A percentile compares a stretch with the other conserved stretches of the same genome.
Evolutionary conservation across 2,888 invertebrate species (phyloP).

Genomic region (Scaptomyza reducta): DNA sequence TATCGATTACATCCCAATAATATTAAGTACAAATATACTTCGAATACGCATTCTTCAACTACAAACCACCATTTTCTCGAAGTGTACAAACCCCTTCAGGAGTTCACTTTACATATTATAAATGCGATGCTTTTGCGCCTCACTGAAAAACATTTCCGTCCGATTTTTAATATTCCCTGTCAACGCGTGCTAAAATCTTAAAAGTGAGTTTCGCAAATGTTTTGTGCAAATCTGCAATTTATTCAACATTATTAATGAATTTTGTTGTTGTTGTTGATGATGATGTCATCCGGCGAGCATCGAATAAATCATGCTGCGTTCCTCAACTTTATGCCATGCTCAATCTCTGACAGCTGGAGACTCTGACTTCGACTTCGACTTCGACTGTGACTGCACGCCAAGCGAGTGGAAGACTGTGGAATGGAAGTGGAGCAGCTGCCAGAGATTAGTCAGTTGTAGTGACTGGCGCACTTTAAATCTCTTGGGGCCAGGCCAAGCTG

Average conservation of each 20-base stretch:
- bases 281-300: conserved; percentile 67
- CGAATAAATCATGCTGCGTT: conserved; percentile 67
- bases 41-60: too few relatives aligned
- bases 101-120: conserved; percentile 9
- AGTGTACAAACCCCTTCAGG: not conserved
- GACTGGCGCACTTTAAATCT: conserved; percentile 61
- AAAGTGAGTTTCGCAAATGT: conserved; percentile 49
- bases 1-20: too few relatives aligned
- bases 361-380: conserved; percentile 31
- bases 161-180: conserved; percentile 29
- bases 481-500: conserved; percentile 45
- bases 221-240: conserved; percentile 38
- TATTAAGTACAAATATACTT: too few relatives aligned
- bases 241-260: conserved; percentile 44
- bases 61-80: not conserved
- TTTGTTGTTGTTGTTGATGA: conserved; percentile 44
- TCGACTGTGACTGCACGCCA: conserved; percentile 39
- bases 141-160: conserved; percentile 23
- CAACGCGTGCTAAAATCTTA: conserved; percentile 23
- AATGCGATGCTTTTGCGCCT: conserved; percentile 26
- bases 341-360: conserved; percentile 53
- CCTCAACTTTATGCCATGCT: conserved; percentile 46
- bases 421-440: conserved; percentile 73
- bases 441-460: conserved; percentile 71
- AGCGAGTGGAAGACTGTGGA: conserved; percentile 30